These are phyloP conservation scores for Amblyraja radiata DNA, from an alignment of 2,797 vertebrate species.

Conservation along the genomic window DNA sequence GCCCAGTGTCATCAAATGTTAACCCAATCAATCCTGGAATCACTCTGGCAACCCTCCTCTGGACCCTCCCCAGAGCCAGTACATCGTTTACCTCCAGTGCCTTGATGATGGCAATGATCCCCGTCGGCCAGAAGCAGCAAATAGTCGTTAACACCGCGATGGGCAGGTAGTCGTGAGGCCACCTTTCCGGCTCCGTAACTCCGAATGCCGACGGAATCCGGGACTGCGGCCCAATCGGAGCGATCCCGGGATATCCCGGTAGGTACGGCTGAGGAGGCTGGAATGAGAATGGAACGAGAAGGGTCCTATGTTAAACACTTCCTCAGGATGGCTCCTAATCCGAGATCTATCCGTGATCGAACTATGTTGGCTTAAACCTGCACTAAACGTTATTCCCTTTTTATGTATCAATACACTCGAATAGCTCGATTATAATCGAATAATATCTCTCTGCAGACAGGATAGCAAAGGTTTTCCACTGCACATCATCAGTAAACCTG, in stretches of 20 bases:
- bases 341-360: too few relatives aligned
- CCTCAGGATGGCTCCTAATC: not conserved
- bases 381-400: too few relatives aligned
- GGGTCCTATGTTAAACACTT: not conserved
- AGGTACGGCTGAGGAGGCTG: not conserved
- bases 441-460: too few relatives aligned
- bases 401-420: too few relatives aligned
- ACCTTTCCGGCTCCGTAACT: not conserved
- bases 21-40: too few relatives aligned
- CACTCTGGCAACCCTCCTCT: too few relatives aligned
- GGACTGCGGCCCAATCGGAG: not conserved
- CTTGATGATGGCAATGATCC: slow-evolving; percentile 25
- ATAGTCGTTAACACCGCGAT: slow-evolving; percentile 20
- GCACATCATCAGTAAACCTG: too few relatives aligned
- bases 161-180: slow-evolving; percentile 35
- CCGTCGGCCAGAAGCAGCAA: slow-evolving; percentile 31
- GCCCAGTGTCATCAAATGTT: too few relatives aligned
- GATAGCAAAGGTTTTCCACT: too few relatives aligned
- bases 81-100: not conserved
- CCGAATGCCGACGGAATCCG: not conserved
- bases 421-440: too few relatives aligned
- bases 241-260: not conserved
- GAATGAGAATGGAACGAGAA: not conserved
- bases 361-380: too few relatives aligned
- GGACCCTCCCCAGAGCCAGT: too few relatives aligned